These are phyloP conservation scores for Diabrotica balteata DNA, from an alignment of 2,888 invertebrate genomes.

Conservation along the genomic window DNA sequence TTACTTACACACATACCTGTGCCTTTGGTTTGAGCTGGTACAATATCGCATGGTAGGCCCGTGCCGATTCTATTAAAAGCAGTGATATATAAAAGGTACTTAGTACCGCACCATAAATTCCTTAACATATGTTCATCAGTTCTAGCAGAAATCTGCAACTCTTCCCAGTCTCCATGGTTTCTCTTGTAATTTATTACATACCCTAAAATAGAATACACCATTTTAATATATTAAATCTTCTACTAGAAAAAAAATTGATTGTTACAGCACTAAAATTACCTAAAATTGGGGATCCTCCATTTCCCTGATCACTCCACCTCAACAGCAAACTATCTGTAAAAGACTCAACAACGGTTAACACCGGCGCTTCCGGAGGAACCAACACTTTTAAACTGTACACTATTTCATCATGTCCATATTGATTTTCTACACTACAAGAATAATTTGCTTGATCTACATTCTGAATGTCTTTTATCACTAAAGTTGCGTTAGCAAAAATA, in stretches of 20 bases:
- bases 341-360: slow-evolving; percentile 79
- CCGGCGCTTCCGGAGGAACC: slow-evolving; percentile 88
- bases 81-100: slow-evolving; percentile 87
- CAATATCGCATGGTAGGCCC: slow-evolving; percentile 86
- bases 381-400: slow-evolving; percentile 76
- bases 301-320: slow-evolving; percentile 77
- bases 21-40: slow-evolving; percentile 83
- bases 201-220: slow-evolving; percentile 62
- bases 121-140: slow-evolving; percentile 80
- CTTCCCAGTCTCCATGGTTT: slow-evolving; percentile 92
- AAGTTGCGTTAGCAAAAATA: slow-evolving; percentile 73
- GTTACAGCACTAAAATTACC: slow-evolving; percentile 57
- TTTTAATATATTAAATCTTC: not conserved
- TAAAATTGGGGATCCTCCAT: slow-evolving; percentile 81
- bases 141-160: slow-evolving; percentile 83
- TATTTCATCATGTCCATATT: slow-evolving; percentile 83
- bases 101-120: slow-evolving; percentile 87
- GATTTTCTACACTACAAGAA: slow-evolving; percentile 86
- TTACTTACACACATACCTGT: slow-evolving; percentile 63
- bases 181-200: slow-evolving; percentile 91
- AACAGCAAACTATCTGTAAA: slow-evolving; percentile 84
- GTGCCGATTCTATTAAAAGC: slow-evolving; percentile 92
- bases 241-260: too few relatives aligned
- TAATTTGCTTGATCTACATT: slow-evolving; percentile 89
- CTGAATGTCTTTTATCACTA: slow-evolving; percentile 78